Evolutionary conservation across 2,797 vertebrate species (phyloP).

Genomic region (Carcharodon carcharias): DNA sequence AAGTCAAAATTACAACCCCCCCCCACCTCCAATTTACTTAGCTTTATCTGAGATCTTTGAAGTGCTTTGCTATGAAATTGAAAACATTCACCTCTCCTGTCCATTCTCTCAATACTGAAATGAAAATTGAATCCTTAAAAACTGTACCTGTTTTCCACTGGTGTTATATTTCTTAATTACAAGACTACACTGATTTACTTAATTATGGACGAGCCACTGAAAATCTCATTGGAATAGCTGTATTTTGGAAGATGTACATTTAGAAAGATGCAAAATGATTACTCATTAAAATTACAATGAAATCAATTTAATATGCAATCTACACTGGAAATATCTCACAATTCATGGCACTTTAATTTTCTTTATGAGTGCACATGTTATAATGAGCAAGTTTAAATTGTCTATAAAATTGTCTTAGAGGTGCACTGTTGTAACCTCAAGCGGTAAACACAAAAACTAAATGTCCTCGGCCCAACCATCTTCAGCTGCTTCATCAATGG

Average conservation of each 20-base stretch:
- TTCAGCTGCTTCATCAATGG: too few species aligned
- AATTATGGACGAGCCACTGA: conserved; percentile 7
- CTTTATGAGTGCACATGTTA: conserved; percentile 26
- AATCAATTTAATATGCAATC: conserved; percentile 14
- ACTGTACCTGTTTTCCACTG: neutral
- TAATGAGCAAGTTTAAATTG: neutral
- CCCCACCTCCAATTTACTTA: neutral
- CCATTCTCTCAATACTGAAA: neutral
- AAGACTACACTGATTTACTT: neutral
- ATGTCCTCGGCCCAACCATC: neutral
- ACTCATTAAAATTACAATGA: neutral
- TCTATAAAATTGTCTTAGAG: neutral
- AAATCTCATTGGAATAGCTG: neutral
- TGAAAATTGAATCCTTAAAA: neutral
- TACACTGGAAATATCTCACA: neutral
- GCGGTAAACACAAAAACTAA: neutral
- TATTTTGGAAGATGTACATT: neutral
- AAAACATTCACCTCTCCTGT: too few species aligned
- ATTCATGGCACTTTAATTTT: conserved; percentile 14
- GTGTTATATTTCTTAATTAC: neutral
- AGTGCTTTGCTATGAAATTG: neutral
- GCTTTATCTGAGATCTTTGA: neutral
- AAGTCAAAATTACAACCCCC: neutral
- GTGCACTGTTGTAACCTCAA: neutral
- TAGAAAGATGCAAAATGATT: neutral